phyloP scores from a whole-genome alignment of 2,113 vertebrate genomes.

The Pterocles burchelli region DNA sequence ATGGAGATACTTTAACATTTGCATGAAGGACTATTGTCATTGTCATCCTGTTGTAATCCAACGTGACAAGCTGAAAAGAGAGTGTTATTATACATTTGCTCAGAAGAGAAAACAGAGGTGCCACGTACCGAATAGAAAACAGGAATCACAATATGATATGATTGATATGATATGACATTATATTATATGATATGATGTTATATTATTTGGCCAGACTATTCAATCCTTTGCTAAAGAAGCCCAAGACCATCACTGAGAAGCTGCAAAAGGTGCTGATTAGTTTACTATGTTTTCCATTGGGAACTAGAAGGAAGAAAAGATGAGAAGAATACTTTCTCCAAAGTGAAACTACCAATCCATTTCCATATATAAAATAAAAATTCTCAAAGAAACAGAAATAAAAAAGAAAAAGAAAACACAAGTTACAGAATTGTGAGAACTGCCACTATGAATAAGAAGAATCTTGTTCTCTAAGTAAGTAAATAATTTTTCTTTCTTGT shows the following conservation, averaged over 20 bases:
- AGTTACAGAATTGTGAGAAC: neutral
- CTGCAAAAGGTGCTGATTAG: neutral
- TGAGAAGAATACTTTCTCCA: neutral
- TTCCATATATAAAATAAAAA: neutral
- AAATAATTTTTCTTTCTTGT: neutral
- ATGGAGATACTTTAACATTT: neutral
- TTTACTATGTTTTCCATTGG: neutral
- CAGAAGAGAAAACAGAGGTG: neutral
- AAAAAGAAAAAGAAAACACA: neutral
- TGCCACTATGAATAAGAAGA: neutral
- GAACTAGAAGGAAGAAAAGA: neutral
- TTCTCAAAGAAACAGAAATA: neutral
- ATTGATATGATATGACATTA: too few species aligned
- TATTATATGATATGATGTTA: too few species aligned
- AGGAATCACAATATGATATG: neutral
- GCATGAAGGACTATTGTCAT: neutral
- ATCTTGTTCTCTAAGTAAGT: neutral
- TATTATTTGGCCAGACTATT: neutral
- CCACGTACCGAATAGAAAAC: neutral
- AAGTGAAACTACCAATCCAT: neutral
- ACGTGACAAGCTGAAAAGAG: constrained; percentile 34
- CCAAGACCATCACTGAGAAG: neutral
- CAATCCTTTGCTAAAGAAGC: neutral
- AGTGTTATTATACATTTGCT: neutral
- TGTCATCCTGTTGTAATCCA: constrained; percentile 41